Percentiles rank a stretch among this genome's conserved stretches.
These are phyloP conservation scores for Parotia lawesii DNA, from an alignment of 2,113 vertebrate genomes.

Conservation along the genomic window DNA sequence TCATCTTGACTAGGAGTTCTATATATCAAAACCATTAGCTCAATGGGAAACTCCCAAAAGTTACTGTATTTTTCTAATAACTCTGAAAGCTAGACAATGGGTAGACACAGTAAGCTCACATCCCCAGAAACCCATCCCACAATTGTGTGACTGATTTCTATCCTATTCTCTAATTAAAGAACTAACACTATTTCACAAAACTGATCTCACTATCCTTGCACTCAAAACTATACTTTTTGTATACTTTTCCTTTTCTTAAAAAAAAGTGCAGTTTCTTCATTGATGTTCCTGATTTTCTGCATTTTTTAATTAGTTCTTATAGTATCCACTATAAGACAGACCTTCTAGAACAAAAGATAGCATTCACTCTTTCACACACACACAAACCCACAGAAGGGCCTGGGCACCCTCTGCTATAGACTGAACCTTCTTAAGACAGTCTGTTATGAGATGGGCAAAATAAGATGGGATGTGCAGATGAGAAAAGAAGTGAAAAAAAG, in stretches of 20 bases:
- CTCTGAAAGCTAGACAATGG: neutral
- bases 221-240: neutral
- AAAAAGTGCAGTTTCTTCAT: neutral
- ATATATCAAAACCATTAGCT: neutral
- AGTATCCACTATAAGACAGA: neutral
- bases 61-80: neutral
- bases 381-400: fast-evolving
- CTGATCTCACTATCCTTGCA: neutral
- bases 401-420: neutral
- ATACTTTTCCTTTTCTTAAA: neutral
- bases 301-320: neutral
- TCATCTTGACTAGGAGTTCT: neutral
- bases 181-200: neutral
- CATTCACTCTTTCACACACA: neutral
- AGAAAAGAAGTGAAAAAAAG: neutral
- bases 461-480: neutral
- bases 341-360: neutral
- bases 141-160: neutral
- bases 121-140: neutral
- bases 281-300: neutral
- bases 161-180: neutral
- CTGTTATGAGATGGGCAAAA: neutral
- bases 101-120: neutral
- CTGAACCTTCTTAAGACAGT: neutral
- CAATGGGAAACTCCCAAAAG: neutral